A percentile compares a stretch with the other conserved stretches of the same genome.
These are phyloP conservation scores for Bombus polaris DNA, from an alignment of 1,140 invertebrate species.

Conservation along the genomic window DNA sequence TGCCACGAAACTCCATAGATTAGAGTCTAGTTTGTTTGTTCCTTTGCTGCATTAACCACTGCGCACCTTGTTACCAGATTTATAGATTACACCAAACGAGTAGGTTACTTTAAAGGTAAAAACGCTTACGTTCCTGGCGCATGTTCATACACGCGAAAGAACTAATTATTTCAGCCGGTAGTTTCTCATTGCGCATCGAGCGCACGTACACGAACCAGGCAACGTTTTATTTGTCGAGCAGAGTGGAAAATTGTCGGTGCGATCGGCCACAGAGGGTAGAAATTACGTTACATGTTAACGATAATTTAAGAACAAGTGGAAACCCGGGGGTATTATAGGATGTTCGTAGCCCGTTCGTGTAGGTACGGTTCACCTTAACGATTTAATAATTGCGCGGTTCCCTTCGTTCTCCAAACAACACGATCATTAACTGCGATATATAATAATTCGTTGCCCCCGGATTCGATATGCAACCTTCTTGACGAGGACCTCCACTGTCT, in stretches of 20 bases:
- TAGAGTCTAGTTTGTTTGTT: neutral
- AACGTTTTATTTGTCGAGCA: constrained; percentile 5
- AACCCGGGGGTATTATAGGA: constrained; percentile 15
- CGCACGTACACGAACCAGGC: neutral
- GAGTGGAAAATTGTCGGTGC: constrained; percentile 8
- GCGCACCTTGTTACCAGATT: neutral
- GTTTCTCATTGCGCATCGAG: neutral
- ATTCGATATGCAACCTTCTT: constrained; percentile 51
- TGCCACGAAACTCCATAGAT: neutral
- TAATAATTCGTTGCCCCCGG: constrained; percentile 47
- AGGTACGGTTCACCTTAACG: constrained; percentile 47
- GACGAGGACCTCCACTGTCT: constrained; percentile 9
- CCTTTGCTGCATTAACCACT: neutral
- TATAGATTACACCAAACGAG: neutral
- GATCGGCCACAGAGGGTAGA: neutral
- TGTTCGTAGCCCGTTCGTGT: constrained; percentile 17
- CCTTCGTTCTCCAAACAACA: constrained; percentile 43
- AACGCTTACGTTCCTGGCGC: neutral
- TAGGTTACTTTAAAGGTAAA: neutral
- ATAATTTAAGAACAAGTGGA: constrained; percentile 50
- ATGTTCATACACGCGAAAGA: neutral
- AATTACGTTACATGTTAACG: constrained; percentile 43
- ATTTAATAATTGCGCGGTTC: constrained; percentile 59
- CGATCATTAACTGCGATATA: constrained; percentile 49
- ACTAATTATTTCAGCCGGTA: constrained; percentile 2